A percentile compares a stretch with the other conserved stretches of the same genome.
Conservation (phyloP, 2,797 vertebrate genomes). For the Paramormyrops hopkinsi region DNA sequence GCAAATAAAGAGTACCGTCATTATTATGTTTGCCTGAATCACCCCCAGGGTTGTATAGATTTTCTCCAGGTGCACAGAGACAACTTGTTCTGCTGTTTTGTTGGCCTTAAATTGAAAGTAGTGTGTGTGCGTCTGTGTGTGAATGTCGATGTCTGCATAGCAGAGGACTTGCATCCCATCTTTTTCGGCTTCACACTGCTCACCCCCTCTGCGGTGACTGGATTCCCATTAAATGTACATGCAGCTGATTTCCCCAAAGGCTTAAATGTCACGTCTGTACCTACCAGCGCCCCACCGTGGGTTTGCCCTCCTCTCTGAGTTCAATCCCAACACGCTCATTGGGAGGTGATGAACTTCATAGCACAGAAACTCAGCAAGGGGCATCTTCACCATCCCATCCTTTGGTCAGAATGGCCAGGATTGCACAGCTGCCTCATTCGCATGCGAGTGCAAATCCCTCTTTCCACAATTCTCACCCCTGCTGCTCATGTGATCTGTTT, state of each 20-base stretch:
- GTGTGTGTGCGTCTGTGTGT: not conserved
- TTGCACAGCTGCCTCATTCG: not conserved
- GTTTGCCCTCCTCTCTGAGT: not conserved
- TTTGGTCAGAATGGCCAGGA: not conserved
- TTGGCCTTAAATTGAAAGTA: not conserved
- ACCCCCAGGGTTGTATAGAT: not conserved
- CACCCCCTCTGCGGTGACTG: not conserved
- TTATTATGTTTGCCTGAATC: not conserved
- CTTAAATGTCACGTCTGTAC: not conserved
- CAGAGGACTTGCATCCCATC: not conserved
- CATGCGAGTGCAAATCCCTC: not conserved
- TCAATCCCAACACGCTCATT: not conserved
- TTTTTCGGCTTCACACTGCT: not conserved
- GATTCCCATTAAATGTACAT: not conserved
- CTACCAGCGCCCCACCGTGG: not conserved
- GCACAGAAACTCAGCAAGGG: not conserved
- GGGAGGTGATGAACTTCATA: not conserved
- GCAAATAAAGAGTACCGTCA: not conserved
- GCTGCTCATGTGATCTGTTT: not conserved
- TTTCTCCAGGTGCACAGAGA: not conserved
- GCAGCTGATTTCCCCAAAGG: not conserved
- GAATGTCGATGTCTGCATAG: not conserved
- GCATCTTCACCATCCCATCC: not conserved
- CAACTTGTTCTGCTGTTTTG: not conserved
- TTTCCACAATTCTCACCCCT: not conserved